Evolutionary conservation across 2,113 vertebrate species (phyloP).

Genomic region (Steatornis caripensis): DNA sequence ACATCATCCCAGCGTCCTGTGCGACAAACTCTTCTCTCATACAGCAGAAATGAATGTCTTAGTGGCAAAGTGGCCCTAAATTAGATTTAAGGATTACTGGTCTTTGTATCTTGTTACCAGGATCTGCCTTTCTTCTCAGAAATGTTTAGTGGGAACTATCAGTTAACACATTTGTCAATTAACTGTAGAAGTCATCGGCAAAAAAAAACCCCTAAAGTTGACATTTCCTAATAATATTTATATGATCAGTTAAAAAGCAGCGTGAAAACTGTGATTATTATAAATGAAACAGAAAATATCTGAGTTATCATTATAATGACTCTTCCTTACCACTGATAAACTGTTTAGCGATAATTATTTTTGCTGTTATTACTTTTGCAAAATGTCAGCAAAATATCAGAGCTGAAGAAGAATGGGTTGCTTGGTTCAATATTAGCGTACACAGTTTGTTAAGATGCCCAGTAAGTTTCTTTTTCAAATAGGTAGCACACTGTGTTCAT

Average conservation of each 20-base stretch:
- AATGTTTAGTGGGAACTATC: background rate
- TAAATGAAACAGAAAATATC: background rate
- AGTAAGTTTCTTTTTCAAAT: background rate
- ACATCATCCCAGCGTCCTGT: background rate
- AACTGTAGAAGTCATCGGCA: background rate
- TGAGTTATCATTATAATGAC: background rate
- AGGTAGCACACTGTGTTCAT: background rate
- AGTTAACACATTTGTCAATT: background rate
- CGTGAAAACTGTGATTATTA: background rate
- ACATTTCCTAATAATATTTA: background rate
- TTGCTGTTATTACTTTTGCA: background rate
- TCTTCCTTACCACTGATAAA: background rate
- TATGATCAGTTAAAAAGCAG: background rate
- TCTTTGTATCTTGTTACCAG: background rate
- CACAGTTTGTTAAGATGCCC: background rate
- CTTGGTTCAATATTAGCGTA: background rate
- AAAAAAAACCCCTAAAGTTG: background rate
- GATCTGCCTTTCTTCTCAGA: conserved; percentile 13
- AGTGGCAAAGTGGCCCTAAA: background rate
- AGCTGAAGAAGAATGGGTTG: background rate
- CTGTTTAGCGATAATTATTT: background rate
- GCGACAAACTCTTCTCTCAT: background rate
- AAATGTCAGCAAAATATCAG: background rate
- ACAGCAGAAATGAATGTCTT: background rate
- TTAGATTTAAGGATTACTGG: background rate